phyloP scores from a whole-genome alignment of 2,797 vertebrate species.

The Tenualosa ilisha region DNA sequence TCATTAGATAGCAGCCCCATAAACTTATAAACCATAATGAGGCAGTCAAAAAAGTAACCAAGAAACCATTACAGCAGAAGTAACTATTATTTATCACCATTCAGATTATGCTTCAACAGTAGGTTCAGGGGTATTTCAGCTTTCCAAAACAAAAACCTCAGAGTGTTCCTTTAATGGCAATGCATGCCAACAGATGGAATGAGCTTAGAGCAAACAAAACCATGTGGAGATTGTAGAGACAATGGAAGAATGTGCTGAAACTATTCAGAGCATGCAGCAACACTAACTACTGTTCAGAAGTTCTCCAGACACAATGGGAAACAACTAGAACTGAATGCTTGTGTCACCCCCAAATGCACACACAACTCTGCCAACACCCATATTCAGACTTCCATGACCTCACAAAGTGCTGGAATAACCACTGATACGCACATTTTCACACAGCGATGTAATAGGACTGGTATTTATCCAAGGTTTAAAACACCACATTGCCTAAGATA shows the following conservation, averaged over 20 bases:
- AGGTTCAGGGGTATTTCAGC: neutral
- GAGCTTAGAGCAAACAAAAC: neutral
- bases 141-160: neutral
- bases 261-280: neutral
- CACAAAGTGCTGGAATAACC: neutral
- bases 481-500: slow-evolving; percentile 84
- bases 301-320: neutral
- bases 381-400: neutral
- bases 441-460: neutral
- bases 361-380: neutral
- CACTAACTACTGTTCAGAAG: neutral
- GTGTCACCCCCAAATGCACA: neutral
- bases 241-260: neutral
- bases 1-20: too few relatives aligned
- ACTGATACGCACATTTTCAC: neutral
- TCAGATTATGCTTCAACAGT: neutral
- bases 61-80: too few relatives aligned
- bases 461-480: slow-evolving; percentile 86
- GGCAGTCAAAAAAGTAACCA: too few relatives aligned
- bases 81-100: neutral
- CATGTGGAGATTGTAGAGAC: neutral
- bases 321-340: neutral
- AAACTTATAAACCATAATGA: too few relatives aligned
- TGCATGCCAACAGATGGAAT: neutral
- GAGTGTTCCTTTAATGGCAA: neutral